These are phyloP conservation scores for Drosophila demipolita DNA, from an alignment of 2,888 invertebrate genomes.

Conservation along the genomic window DNA sequence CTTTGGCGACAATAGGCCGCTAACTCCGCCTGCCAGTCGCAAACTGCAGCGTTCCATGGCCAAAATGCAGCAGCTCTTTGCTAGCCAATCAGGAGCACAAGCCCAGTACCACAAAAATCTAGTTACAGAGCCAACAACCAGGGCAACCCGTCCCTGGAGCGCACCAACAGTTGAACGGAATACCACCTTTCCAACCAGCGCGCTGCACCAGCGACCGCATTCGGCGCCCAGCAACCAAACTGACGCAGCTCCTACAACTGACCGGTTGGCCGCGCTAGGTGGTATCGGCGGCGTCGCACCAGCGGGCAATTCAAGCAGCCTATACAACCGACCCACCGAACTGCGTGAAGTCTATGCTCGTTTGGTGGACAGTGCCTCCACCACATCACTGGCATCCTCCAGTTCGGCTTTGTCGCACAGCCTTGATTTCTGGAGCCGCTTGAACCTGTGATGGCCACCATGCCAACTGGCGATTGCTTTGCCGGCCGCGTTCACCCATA, in stretches of 20 bases:
- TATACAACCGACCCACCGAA: neutral
- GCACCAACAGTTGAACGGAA: conserved; percentile 31
- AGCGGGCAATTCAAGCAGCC: conserved; percentile 33
- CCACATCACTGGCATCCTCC: conserved; percentile 22
- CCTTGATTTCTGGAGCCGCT: conserved; percentile 61
- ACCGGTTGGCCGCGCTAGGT: conserved; percentile 22
- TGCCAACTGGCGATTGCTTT: conserved; percentile 1
- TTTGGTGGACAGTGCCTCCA: conserved; percentile 10
- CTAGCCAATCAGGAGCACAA: neutral
- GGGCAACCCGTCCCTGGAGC: conserved; percentile 24
- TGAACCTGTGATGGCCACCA: conserved; percentile 45
- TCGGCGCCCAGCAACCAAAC: conserved; percentile 54
- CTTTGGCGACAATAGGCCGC: neutral
- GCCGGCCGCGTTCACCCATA: conserved; percentile 3
- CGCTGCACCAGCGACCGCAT: conserved; percentile 45
- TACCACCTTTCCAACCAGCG: neutral
- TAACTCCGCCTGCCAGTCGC: conserved; percentile 33
- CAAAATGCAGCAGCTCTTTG: conserved; percentile 77
- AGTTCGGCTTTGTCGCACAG: conserved; percentile 44
- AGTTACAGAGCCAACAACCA: neutral
- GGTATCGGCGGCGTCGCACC: conserved; percentile 22
- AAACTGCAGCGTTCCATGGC: conserved; percentile 78
- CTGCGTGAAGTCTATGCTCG: conserved; percentile 17
- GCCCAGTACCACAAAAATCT: no score
- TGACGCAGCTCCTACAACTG: conserved; percentile 6